Evolutionary conservation across 1,140 invertebrate genomes (phyloP).

Genomic region (Zaprionus kolodkinae): DNA sequence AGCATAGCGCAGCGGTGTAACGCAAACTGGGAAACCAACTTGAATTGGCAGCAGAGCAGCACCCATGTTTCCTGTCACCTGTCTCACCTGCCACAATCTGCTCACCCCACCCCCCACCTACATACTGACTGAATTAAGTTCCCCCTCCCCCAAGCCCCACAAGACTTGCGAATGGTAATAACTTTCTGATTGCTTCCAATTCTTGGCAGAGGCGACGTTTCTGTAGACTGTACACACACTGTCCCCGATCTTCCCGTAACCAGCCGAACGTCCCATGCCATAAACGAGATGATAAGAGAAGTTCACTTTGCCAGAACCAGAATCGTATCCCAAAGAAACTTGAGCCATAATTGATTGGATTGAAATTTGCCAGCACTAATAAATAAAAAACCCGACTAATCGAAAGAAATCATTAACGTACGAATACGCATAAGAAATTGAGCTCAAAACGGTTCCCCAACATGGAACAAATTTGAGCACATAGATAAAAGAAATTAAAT

Average conservation of each 20-base stretch:
- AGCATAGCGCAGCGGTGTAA: conserved; percentile 68
- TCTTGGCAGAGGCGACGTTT: conserved; percentile 72
- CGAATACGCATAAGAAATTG: conserved; percentile 43
- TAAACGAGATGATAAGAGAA: conserved; percentile 37
- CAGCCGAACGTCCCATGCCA: conserved; percentile 49
- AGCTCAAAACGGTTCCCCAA: not conserved
- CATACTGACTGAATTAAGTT: conserved; percentile 4
- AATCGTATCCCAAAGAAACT: conserved; percentile 59
- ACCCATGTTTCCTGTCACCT: conserved; percentile 3
- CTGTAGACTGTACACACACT: conserved; percentile 60
- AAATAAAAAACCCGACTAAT: conserved; percentile 46
- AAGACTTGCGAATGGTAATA: conserved; percentile 25
- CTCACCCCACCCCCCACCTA: conserved; percentile 12
- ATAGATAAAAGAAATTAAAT: conserved; percentile 11
- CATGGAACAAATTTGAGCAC: not conserved
- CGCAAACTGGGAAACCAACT: conserved; percentile 3
- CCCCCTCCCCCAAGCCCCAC: too few relatives aligned
- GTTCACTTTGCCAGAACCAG: conserved; percentile 11
- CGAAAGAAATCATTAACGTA: conserved; percentile 42
- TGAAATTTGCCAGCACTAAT: conserved; percentile 49
- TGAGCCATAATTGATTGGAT: conserved; percentile 70
- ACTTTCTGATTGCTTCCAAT: conserved; percentile 42
- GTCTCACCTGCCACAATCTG: conserved; percentile 22
- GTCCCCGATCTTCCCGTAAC: conserved; percentile 35
- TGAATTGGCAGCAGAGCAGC: not conserved